phyloP scores from a whole-genome alignment of 2,797 vertebrate species.

The Sphenopsis melanotis region DNA sequence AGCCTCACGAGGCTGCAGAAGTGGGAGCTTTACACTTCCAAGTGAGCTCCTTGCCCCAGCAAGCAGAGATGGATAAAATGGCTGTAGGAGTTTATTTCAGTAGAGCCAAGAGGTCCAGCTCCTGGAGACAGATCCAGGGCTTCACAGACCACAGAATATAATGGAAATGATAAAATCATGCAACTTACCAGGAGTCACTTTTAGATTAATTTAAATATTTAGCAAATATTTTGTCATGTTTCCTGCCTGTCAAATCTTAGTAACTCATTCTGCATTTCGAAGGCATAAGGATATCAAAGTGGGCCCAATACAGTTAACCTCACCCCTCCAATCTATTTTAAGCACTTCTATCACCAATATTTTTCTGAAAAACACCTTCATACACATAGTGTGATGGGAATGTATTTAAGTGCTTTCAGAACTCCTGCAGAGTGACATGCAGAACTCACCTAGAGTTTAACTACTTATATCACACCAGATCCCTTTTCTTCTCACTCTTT shows the following conservation, averaged over 20 bases:
- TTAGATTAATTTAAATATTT: neutral
- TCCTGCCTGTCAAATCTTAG: neutral
- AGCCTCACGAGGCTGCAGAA: neutral
- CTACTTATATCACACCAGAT: neutral
- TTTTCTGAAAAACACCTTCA: conserved; percentile 17
- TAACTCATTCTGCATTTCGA: neutral
- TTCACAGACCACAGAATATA: neutral
- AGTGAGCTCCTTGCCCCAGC: neutral
- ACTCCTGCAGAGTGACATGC: neutral
- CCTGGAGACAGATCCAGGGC: neutral
- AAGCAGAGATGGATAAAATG: neutral
- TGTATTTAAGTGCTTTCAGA: neutral
- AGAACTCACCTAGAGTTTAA: neutral
- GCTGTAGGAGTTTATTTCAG: neutral
- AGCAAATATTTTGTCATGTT: neutral
- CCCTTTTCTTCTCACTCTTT: neutral
- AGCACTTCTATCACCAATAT: neutral
- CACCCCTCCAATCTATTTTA: neutral
- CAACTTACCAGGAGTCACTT: neutral
- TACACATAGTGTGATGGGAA: neutral
- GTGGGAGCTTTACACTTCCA: neutral
- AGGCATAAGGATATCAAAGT: neutral
- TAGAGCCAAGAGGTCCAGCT: neutral
- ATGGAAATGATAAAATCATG: neutral
- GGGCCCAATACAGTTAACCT: neutral